phyloP scores from a whole-genome alignment of 2,797 vertebrate genomes.

The Acipenser oxyrinchus region DNA sequence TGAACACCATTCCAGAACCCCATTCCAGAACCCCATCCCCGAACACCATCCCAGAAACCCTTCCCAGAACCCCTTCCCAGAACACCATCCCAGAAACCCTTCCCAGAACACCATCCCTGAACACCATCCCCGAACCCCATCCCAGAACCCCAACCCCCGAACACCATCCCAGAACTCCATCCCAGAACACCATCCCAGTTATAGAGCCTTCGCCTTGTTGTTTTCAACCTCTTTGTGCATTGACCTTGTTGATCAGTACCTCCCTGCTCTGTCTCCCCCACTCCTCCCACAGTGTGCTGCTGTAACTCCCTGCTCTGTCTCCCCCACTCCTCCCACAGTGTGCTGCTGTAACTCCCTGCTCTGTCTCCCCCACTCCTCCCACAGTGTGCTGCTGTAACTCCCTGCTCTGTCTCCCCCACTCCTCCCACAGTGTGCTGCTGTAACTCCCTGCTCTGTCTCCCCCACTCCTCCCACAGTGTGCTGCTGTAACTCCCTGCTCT shows the following conservation, averaged over 20 bases:
- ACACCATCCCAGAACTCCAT: no score
- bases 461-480: constrained; percentile 5
- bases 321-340: constrained; percentile 48
- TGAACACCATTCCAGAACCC: no score
- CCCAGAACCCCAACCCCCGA: no score
- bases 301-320: constrained; percentile 8
- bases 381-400: neutral
- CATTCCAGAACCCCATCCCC: no score
- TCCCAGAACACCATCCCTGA: no score
- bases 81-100: no score
- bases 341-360: constrained; percentile 57
- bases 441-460: neutral
- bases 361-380: constrained; percentile 4
- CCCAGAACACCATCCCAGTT: neutral
- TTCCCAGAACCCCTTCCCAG: no score
- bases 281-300: constrained; percentile 4
- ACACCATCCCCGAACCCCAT: no score
- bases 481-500: neutral
- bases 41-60: no score
- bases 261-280: neutral
- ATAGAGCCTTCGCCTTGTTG: constrained; percentile 6
- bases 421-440: constrained; percentile 72
- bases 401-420: constrained; percentile 11
- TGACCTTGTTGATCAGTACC: neutral
- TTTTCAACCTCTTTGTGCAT: neutral